Conservation (phyloP, 2,113 vertebrate species). For the Manacus vitellinus region DNA sequence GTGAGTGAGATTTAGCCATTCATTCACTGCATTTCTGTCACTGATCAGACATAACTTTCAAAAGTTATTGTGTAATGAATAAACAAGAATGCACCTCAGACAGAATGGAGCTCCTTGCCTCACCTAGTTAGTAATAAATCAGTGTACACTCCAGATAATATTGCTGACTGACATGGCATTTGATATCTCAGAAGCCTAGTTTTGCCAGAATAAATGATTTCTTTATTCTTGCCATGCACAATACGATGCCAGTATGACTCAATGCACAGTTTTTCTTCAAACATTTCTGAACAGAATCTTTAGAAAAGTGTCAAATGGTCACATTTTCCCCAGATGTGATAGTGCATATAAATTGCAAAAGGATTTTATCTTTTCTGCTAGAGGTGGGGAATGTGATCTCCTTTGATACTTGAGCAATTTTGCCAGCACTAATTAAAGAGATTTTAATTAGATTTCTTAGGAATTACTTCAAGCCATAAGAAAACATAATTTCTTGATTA, state of each 20-base stretch:
- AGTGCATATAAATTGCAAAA: conserved; percentile 17
- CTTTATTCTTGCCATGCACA: not conserved
- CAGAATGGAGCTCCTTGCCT: not conserved
- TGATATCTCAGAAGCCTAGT: not conserved
- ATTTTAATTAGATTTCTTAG: conserved; percentile 44
- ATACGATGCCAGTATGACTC: not conserved
- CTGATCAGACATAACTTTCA: not conserved
- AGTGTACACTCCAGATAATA: not conserved
- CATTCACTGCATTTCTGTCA: not conserved
- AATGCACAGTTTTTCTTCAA: not conserved
- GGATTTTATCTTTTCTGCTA: conserved; percentile 20
- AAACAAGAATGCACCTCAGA: not conserved
- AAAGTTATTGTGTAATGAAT: not conserved
- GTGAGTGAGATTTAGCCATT: not conserved
- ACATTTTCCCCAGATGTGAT: not conserved
- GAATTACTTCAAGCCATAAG: conserved; percentile 16
- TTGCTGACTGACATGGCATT: not conserved
- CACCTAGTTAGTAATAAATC: not conserved
- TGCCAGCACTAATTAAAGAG: conserved; percentile 22
- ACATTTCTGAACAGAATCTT: not conserved
- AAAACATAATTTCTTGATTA: conserved; percentile 46
- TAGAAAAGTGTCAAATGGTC: not conserved
- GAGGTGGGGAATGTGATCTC: not conserved
- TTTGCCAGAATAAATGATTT: not conserved
- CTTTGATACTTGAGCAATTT: conserved; percentile 38